Percentiles rank a stretch among this genome's conserved stretches.
Conservation (phyloP, 2,113 vertebrate genomes). For the Percopsis transmontana region DNA sequence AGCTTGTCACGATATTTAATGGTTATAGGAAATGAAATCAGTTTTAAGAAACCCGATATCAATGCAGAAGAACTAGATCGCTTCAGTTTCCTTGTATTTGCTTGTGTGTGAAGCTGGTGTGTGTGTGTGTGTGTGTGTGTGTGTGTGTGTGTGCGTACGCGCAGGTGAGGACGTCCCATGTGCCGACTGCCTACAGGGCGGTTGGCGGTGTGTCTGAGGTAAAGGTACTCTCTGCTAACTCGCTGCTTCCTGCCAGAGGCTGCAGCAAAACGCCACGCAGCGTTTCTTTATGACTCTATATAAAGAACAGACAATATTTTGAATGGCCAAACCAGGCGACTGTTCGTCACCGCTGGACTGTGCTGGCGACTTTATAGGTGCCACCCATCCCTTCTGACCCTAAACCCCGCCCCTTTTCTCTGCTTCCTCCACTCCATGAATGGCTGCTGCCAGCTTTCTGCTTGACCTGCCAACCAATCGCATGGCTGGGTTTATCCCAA, state of each 20-base stretch:
- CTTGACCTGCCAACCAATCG: slow-evolving; percentile 40
- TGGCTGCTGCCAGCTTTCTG: slow-evolving; percentile 53
- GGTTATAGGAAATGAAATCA: slow-evolving; percentile 13
- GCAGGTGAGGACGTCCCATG: slow-evolving; percentile 84
- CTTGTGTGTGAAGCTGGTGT: slow-evolving; percentile 10
- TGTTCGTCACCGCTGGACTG: slow-evolving; percentile 16
- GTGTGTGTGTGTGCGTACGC: slow-evolving; percentile 68
- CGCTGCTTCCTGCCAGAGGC: slow-evolving; percentile 55
- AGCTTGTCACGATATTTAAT: slow-evolving; percentile 11
- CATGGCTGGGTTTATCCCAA: slow-evolving; percentile 50
- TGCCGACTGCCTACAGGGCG: slow-evolving; percentile 81
- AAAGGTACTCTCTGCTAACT: slow-evolving; percentile 71
- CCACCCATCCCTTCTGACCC: background rate
- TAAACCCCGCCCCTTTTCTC: background rate
- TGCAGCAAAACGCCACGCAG: slow-evolving; percentile 18
- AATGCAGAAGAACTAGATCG: background rate
- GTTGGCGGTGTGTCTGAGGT: slow-evolving; percentile 83
- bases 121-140: slow-evolving; percentile 8
- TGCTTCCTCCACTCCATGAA: slow-evolving; percentile 39
- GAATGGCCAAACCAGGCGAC: slow-evolving; percentile 24
- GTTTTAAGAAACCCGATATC: background rate
- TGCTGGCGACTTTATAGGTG: slow-evolving; percentile 16
- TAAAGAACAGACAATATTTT: slow-evolving; percentile 32
- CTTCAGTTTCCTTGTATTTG: slow-evolving; percentile 7
- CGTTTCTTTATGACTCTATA: slow-evolving; percentile 38